Percentiles rank a stretch among this genome's conserved stretches.
Evolutionary conservation across 2,113 vertebrate genomes (phyloP).

Genomic region (Sitta europaea): DNA sequence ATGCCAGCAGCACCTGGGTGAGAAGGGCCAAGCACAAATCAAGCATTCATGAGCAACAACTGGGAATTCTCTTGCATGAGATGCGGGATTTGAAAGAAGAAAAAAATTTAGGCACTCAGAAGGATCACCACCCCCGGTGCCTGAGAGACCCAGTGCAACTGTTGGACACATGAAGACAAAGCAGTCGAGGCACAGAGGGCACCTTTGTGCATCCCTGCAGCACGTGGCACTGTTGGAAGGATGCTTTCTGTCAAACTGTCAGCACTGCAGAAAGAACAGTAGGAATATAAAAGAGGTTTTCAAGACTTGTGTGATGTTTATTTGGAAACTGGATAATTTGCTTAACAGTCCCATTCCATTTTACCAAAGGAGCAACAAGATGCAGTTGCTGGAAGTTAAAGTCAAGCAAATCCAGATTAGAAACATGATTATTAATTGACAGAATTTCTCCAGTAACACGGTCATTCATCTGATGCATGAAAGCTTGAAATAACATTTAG

Average conservation of each 20-base stretch:
- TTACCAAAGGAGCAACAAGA: neutral
- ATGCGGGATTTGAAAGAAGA: neutral
- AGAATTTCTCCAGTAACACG: neutral
- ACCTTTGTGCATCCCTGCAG: neutral
- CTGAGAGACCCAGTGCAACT: neutral
- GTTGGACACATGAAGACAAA: rapidly evolving
- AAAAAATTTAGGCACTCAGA: neutral
- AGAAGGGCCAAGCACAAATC: neutral
- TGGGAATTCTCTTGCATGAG: neutral
- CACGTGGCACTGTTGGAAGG: neutral
- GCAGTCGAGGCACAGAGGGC: rapidly evolving
- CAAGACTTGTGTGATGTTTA: neutral
- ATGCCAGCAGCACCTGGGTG: rapidly evolving
- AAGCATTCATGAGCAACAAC: neutral
- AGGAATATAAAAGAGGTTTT: neutral
- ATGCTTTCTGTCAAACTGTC: neutral
- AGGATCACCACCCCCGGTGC: neutral
- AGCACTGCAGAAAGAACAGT: neutral
- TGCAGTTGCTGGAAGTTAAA: neutral
- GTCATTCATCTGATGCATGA: neutral
- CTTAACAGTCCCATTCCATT: neutral
- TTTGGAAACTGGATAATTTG: neutral
- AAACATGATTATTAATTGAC: neutral
- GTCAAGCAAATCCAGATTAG: neutral
- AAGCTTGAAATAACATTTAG: neutral